Evolutionary conservation across 2,113 vertebrate genomes (phyloP).

Genomic region (Stigmatopora nigra): DNA sequence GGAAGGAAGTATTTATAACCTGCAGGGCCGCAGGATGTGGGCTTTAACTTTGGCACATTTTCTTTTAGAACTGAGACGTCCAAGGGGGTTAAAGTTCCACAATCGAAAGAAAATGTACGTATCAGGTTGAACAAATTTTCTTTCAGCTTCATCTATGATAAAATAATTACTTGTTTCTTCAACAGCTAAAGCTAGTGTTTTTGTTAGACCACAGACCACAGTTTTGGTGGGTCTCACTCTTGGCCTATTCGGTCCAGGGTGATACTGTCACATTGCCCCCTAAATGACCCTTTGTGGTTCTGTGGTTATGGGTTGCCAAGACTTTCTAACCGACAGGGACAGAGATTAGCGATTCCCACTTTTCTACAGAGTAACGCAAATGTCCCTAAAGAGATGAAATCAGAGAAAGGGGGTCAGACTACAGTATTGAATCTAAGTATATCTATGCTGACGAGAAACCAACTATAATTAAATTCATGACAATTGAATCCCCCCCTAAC

Average conservation of each 20-base stretch:
- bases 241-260: conserved; percentile 41
- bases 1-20: too few species aligned
- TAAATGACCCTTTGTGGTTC: conserved; percentile 38
- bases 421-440: conserved; percentile 66
- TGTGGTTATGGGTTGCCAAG: conserved; percentile 31
- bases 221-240: conserved; percentile 21
- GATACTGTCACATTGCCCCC: conserved; percentile 31
- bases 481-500: conserved; percentile 53
- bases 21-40: too few species aligned
- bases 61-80: too few species aligned
- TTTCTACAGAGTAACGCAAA: conserved; percentile 46
- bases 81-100: too few species aligned
- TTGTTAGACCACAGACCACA: conserved; percentile 37
- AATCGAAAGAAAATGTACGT: too few species aligned
- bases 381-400: conserved; percentile 45
- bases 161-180: too few species aligned
- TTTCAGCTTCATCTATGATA: too few species aligned
- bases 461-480: conserved; percentile 68
- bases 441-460: conserved; percentile 62
- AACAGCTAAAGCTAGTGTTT: neutral
- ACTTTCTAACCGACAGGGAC: conserved; percentile 30
- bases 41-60: too few species aligned
- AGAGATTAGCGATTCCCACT: conserved; percentile 37
- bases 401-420: conserved; percentile 51
- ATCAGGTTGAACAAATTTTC: too few species aligned